These are phyloP conservation scores for Boloria euphrosyne DNA, from an alignment of 2,888 invertebrate species.

Conservation along the genomic window DNA sequence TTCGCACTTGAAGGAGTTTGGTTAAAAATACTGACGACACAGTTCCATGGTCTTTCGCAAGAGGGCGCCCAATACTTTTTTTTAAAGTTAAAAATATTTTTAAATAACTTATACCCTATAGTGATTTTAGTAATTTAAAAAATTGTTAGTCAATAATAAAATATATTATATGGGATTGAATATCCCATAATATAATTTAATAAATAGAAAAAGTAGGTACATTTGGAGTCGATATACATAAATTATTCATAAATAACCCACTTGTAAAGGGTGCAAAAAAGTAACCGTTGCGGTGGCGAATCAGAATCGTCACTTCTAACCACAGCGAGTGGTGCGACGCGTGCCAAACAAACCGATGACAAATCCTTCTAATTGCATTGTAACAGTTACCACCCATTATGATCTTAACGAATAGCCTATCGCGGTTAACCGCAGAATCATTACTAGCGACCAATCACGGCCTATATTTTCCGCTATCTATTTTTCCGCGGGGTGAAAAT, in stretches of 20 bases:
- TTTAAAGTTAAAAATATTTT: neutral
- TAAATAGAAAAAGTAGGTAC: neutral
- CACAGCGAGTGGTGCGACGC: slow-evolving; percentile 47
- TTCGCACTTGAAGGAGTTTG: slow-evolving; percentile 73
- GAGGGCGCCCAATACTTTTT: slow-evolving; percentile 62
- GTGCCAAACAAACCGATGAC: slow-evolving; percentile 60
- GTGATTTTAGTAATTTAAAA: neutral
- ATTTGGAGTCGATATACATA: neutral
- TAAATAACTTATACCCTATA: neutral
- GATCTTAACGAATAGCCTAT: slow-evolving; percentile 78
- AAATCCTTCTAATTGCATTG: slow-evolving; percentile 63
- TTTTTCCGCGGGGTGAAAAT: slow-evolving; percentile 81
- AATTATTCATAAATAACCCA: neutral
- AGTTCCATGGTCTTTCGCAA: slow-evolving; percentile 57
- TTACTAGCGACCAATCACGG: slow-evolving; percentile 68
- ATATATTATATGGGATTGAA: neutral
- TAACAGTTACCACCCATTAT: slow-evolving; percentile 61
- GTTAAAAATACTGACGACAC: slow-evolving; percentile 67
- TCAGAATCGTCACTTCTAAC: slow-evolving; percentile 49
- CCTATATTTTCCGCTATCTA: slow-evolving; percentile 77
- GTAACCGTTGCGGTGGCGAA: slow-evolving; percentile 38
- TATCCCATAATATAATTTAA: neutral
- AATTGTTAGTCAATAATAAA: neutral
- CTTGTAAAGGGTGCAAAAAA: slow-evolving; percentile 1
- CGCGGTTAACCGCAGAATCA: slow-evolving; percentile 80